phyloP scores from a whole-genome alignment of 2,113 vertebrate genomes.

The Steatornis caripensis region DNA sequence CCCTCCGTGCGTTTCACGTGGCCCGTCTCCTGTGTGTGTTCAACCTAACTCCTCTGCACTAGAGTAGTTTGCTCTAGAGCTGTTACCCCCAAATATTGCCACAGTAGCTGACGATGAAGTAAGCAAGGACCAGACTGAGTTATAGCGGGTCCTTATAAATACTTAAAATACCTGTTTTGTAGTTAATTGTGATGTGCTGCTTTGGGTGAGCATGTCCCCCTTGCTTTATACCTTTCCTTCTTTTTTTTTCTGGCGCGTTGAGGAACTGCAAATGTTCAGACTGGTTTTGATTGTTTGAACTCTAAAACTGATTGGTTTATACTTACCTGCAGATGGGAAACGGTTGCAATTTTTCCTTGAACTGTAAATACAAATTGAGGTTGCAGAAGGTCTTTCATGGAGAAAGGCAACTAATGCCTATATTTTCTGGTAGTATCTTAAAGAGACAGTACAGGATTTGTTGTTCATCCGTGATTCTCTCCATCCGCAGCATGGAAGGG shows the following conservation, averaged over 20 bases:
- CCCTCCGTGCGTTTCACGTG: not conserved
- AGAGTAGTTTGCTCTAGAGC: not conserved
- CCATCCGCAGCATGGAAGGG: constrained; percentile 86
- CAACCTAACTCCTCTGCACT: not conserved
- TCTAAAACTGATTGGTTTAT: not conserved
- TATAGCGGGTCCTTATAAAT: not conserved
- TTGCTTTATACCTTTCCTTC: not conserved
- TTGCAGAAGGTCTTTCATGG: not conserved
- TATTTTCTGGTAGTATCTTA: not conserved
- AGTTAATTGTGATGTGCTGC: not conserved
- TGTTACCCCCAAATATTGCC: not conserved
- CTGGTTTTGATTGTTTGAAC: not conserved
- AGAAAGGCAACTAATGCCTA: not conserved
- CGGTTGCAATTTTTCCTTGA: not conserved
- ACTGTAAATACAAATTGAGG: not conserved
- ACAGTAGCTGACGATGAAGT: not conserved
- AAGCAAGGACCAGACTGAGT: not conserved
- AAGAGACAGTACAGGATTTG: not conserved
- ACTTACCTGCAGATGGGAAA: not conserved
- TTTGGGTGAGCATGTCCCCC: not conserved
- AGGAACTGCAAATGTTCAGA: not conserved
- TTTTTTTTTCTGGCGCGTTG: not conserved
- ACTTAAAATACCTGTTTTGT: not conserved
- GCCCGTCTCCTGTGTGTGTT: not conserved
- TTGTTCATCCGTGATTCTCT: constrained; percentile 3